These are phyloP conservation scores for Cynaeus angustus DNA, from an alignment of 2,888 invertebrate species.

Conservation along the genomic window DNA sequence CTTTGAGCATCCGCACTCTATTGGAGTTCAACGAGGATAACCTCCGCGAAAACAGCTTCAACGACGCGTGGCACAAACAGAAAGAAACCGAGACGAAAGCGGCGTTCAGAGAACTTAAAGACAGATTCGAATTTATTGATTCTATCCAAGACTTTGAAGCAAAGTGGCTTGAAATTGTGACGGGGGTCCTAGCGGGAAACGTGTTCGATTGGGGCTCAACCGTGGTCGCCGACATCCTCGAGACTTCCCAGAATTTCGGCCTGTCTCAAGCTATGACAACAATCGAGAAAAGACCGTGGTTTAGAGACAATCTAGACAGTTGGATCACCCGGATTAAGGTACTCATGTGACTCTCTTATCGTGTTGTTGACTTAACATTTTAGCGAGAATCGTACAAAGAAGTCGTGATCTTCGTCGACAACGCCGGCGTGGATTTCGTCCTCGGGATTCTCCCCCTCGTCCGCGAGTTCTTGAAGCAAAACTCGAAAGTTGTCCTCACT, in stretches of 20 bases:
- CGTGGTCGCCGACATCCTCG: conserved; percentile 89
- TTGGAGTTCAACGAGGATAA: conserved; percentile 95
- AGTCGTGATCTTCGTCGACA: conserved; percentile 96
- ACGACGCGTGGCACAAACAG: conserved; percentile 90
- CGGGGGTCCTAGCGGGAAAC: conserved; percentile 86
- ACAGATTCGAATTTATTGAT: conserved; percentile 82
- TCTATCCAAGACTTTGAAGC: conserved; percentile 75
- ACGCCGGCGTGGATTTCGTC: conserved; percentile 95
- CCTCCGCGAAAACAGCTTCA: conserved; percentile 91
- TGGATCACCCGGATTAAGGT: conserved; percentile 85
- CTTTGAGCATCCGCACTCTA: conserved; percentile 90
- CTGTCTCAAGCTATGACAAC: conserved; percentile 87
- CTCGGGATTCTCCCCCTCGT: conserved; percentile 94
- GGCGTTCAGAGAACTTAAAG: conserved; percentile 82
- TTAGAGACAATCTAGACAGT: conserved; percentile 88
- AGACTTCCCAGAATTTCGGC: conserved; percentile 81
- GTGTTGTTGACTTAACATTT: conserved; percentile 38
- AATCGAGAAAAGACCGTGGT: conserved; percentile 94
- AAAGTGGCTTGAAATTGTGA: conserved; percentile 79
- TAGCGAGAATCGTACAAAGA: conserved; percentile 82
- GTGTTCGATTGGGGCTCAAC: conserved; percentile 99
- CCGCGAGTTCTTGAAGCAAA: conserved; percentile 85
- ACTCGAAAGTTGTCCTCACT: conserved; percentile 92
- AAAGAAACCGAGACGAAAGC: conserved; percentile 90
- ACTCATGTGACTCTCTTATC: neutral